These are phyloP conservation scores for Glaucidium brasilianum DNA, from an alignment of 2,113 vertebrate species.

Conservation along the genomic window DNA sequence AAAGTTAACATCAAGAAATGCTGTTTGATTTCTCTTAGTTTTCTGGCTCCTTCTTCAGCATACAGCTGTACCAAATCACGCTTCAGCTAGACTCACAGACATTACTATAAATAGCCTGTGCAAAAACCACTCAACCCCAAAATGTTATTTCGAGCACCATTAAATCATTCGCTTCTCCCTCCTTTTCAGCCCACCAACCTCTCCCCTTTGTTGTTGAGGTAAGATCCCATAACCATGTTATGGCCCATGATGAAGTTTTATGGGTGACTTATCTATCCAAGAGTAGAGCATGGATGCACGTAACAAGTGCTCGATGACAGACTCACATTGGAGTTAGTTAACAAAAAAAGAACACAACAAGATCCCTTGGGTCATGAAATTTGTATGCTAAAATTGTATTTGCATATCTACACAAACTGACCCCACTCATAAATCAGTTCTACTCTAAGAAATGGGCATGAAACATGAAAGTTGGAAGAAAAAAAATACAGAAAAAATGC, in stretches of 20 bases:
- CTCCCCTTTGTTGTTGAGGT: background rate
- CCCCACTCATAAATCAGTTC: background rate
- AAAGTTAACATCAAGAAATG: background rate
- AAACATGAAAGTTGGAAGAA: background rate
- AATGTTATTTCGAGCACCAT: background rate
- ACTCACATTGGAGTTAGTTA: rapidly evolving
- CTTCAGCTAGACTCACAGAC: background rate
- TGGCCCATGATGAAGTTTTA: background rate
- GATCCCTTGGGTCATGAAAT: background rate
- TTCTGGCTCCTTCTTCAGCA: background rate
- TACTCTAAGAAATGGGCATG: background rate
- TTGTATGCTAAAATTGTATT: background rate
- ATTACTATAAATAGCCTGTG: background rate
- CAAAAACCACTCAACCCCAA: background rate
- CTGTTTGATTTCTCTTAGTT: background rate
- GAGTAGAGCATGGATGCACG: rapidly evolving
- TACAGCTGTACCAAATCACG: background rate
- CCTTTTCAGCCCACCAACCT: background rate
- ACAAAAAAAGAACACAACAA: background rate
- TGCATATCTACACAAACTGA: background rate
- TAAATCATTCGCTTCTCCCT: background rate
- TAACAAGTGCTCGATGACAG: background rate
- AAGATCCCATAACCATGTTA: background rate
- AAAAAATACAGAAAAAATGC: background rate
- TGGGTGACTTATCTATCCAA: background rate